Evolutionary conservation across 1,140 invertebrate genomes (phyloP).

Genomic region (Caenorhabditis inopinata): DNA sequence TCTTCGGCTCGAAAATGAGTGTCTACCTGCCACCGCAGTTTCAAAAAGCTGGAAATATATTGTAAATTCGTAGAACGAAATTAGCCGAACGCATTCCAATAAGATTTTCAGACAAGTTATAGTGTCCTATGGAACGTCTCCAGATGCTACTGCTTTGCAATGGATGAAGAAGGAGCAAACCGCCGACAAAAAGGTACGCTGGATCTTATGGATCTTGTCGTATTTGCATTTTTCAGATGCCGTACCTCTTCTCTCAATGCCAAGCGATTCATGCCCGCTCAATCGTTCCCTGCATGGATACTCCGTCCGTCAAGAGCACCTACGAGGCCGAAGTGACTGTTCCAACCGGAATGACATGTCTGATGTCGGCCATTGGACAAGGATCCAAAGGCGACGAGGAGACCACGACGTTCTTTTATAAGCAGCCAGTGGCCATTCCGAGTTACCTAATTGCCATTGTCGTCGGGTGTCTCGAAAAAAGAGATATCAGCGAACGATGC

Average conservation of each 20-base stretch:
- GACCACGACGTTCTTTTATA: slow-evolving; percentile 41
- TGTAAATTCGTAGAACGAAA: no score
- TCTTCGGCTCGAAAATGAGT: slow-evolving; percentile 78
- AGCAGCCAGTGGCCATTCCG: slow-evolving; percentile 69
- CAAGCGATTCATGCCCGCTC: slow-evolving; percentile 79
- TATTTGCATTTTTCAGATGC: no score
- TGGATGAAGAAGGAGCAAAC: slow-evolving; percentile 86
- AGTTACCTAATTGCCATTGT: slow-evolving; percentile 79
- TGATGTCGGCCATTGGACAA: slow-evolving; percentile 48
- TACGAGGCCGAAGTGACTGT: slow-evolving; percentile 78
- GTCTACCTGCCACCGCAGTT: slow-evolving; percentile 72
- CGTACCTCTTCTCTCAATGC: slow-evolving; percentile 73
- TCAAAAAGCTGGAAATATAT: slow-evolving; percentile 33
- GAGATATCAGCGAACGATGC: slow-evolving; percentile 70
- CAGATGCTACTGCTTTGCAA: slow-evolving; percentile 78
- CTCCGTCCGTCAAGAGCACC: slow-evolving; percentile 83
- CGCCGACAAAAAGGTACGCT: slow-evolving; percentile 80
- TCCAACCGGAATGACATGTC: slow-evolving; percentile 39
- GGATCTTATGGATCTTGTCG: no score
- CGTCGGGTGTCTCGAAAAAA: slow-evolving; percentile 78
- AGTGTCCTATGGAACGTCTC: slow-evolving; percentile 77
- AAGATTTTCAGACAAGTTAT: slow-evolving; percentile 72
- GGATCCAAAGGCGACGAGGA: slow-evolving; percentile 67
- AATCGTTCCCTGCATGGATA: slow-evolving; percentile 88
- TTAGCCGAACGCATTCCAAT: no score